Percentiles rank a stretch among this genome's conserved stretches.
Conservation (phyloP, 1,140 invertebrate genomes). For the Campoletis sonorensis region DNA sequence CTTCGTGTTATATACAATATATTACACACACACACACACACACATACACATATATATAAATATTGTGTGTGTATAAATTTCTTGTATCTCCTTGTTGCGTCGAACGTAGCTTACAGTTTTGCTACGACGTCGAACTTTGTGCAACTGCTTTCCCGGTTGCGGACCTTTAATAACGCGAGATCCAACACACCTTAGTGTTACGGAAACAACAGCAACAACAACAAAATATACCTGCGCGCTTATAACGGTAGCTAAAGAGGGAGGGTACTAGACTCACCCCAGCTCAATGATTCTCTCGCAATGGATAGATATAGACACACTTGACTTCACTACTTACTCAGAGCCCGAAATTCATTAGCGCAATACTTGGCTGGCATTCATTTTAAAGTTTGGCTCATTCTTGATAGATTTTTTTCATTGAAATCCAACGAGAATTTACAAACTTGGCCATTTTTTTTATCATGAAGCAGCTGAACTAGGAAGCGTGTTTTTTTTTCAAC, state of each 20-base stretch:
- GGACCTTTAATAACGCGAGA: neutral
- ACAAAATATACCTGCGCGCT: neutral
- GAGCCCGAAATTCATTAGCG: too few relatives aligned
- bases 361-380: too few relatives aligned
- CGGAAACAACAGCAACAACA: conserved; percentile 9
- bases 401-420: neutral
- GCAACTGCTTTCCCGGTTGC: conserved; percentile 1
- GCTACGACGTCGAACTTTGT: neutral
- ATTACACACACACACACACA: neutral
- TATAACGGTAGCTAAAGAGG: neutral
- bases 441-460: too few relatives aligned
- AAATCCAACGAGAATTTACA: neutral
- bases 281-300: neutral
- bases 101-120: conserved; percentile 12
- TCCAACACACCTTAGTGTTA: neutral
- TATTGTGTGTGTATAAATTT: neutral
- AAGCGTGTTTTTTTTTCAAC: too few relatives aligned
- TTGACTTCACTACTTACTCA: too few relatives aligned
- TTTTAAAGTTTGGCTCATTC: too few relatives aligned
- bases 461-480: too few relatives aligned
- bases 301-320: neutral
- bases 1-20: neutral
- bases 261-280: neutral
- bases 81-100: neutral
- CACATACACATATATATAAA: too few relatives aligned